Conservation (phyloP, 2,113 vertebrate genomes). For the Equus przewalskii region DNA sequence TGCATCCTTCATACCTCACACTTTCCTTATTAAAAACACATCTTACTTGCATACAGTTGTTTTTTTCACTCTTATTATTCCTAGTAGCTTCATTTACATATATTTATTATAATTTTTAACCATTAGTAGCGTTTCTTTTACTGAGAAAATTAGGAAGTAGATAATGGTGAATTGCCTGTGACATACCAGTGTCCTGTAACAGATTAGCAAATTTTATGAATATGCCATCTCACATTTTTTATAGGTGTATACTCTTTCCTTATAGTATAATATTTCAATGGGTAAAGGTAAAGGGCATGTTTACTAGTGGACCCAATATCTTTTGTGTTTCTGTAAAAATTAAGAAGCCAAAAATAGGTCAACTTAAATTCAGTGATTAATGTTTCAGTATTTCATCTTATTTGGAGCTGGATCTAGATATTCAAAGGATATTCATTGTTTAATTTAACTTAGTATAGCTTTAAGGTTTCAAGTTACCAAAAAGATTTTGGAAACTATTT, state of each 20-base stretch:
- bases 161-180: background rate
- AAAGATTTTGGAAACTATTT: background rate
- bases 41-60: background rate
- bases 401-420: background rate
- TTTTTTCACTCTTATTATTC: background rate
- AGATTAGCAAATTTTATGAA: background rate
- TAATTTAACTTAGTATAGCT: background rate
- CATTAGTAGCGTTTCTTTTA: background rate
- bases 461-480: background rate
- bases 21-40: background rate
- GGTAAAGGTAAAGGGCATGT: background rate
- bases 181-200: background rate
- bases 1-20: background rate
- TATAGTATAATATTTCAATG: background rate
- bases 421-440: background rate
- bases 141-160: background rate
- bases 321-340: background rate
- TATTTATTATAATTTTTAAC: background rate
- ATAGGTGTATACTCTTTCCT: background rate
- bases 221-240: background rate
- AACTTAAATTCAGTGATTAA: background rate
- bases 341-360: background rate
- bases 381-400: background rate
- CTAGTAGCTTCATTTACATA: background rate
- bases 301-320: background rate